Conservation (phyloP, 2,888 invertebrate species). For the Agrilus mali region DNA sequence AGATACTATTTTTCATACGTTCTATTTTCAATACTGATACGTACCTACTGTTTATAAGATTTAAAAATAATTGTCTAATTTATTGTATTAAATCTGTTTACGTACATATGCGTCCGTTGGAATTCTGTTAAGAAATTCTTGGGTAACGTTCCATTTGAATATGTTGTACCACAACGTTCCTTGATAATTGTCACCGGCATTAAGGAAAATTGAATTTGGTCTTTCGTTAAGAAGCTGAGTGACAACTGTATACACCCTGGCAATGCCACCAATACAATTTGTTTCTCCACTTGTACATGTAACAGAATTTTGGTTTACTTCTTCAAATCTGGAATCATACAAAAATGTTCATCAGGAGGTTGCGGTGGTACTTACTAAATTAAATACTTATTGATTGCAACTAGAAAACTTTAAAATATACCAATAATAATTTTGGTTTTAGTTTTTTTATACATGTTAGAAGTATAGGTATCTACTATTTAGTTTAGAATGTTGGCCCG, state of each 20-base stretch:
- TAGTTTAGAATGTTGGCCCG: too few species aligned
- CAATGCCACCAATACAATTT: conserved; percentile 55
- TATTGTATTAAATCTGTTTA: conserved; percentile 29
- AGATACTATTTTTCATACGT: too few species aligned
- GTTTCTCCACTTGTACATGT: conserved; percentile 37
- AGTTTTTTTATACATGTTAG: too few species aligned
- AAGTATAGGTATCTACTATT: too few species aligned
- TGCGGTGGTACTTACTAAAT: not conserved
- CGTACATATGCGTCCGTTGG: conserved; percentile 72
- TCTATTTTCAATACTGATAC: too few species aligned
- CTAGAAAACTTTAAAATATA: not conserved
- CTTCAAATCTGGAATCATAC: conserved; percentile 33
- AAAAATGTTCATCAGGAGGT: too few species aligned
- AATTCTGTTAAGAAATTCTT: conserved; percentile 60
- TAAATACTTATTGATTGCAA: not conserved
- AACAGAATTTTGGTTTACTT: conserved; percentile 43
- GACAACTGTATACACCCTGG: conserved; percentile 48
- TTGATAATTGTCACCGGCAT: conserved; percentile 76
- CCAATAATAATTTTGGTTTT: too few species aligned
- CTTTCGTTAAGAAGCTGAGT: conserved; percentile 35
- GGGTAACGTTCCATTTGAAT: conserved; percentile 61
- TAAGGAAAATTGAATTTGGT: conserved; percentile 53
- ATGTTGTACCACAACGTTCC: conserved; percentile 76
- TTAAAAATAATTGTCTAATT: not conserved
- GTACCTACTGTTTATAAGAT: too few species aligned